phyloP scores from a whole-genome alignment of 2,888 invertebrate species.

The Ophion ventricosus region DNA sequence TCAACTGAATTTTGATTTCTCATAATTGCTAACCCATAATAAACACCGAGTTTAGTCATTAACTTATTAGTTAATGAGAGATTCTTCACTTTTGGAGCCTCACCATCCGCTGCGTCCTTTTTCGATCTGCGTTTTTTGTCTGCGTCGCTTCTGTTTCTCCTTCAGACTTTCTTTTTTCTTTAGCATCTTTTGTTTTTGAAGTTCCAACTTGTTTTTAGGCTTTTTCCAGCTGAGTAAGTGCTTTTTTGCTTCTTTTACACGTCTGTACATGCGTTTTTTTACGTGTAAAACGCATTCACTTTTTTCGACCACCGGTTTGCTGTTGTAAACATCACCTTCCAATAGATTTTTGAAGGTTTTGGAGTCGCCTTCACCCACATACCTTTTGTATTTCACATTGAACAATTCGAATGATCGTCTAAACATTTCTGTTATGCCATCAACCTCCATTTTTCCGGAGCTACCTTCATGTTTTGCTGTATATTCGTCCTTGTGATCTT shows the following conservation, averaged over 20 bases:
- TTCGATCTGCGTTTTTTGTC: background rate
- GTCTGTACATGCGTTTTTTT: background rate
- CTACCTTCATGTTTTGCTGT: conserved; percentile 25
- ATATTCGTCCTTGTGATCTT: conserved; percentile 11
- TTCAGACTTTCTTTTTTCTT: background rate
- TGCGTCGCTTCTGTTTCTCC: background rate
- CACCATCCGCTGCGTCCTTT: background rate
- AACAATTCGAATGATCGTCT: conserved; percentile 51
- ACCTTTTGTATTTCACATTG: conserved; percentile 41
- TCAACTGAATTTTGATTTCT: too few relatives aligned
- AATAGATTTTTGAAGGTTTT: conserved; percentile 62
- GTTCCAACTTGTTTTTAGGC: background rate
- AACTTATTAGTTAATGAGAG: background rate
- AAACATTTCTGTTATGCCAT: conserved; percentile 59
- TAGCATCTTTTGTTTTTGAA: background rate
- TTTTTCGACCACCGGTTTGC: background rate
- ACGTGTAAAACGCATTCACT: conserved; percentile 1
- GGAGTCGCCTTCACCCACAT: conserved; percentile 60
- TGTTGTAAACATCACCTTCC: conserved; percentile 44
- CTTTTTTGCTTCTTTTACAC: conserved; percentile 4
- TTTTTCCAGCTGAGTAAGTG: background rate
- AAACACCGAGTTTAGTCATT: background rate
- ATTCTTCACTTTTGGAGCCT: background rate
- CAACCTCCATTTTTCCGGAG: conserved; percentile 41
- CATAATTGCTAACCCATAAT: background rate